Evolutionary conservation across 2,888 invertebrate genomes (phyloP).

Genomic region (Camptogramma bilineatum): DNA sequence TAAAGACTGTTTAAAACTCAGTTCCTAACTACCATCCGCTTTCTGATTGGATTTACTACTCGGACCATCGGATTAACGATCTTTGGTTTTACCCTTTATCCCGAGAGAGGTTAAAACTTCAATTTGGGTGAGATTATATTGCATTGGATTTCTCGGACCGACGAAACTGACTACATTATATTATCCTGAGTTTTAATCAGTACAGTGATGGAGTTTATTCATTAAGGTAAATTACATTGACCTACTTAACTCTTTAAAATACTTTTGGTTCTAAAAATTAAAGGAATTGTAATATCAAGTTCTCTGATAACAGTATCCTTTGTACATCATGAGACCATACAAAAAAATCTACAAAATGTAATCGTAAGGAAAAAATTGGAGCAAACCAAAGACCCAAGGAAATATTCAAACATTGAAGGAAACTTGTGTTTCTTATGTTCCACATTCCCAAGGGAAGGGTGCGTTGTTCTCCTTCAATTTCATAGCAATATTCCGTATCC

Average conservation of each 20-base stretch:
- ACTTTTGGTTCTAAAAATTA: too few relatives aligned
- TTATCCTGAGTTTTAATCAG: background rate
- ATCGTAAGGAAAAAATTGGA: constrained; percentile 3
- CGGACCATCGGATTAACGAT: constrained; percentile 3
- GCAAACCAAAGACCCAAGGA: constrained; percentile 22
- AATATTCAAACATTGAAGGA: constrained; percentile 47
- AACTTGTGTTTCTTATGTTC: constrained; percentile 46
- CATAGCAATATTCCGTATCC: constrained; percentile 65
- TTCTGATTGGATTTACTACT: constrained; percentile 9
- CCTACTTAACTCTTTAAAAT: background rate
- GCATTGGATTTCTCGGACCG: background rate
- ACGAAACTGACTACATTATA: background rate
- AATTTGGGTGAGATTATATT: background rate
- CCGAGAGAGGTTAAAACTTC: background rate
- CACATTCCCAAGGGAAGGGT: constrained; percentile 47
- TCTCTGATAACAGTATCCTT: background rate
- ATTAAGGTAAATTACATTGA: background rate
- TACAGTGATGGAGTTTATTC: background rate
- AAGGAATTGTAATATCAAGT: too few relatives aligned
- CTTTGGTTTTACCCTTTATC: constrained; percentile 4
- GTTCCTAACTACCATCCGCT: background rate
- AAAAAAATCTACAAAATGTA: background rate
- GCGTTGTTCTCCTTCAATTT: constrained; percentile 63
- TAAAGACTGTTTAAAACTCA: background rate
- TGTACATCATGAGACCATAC: background rate